Evolutionary conservation across 2,797 vertebrate genomes (phyloP).

Genomic region (Acomys russatus): DNA sequence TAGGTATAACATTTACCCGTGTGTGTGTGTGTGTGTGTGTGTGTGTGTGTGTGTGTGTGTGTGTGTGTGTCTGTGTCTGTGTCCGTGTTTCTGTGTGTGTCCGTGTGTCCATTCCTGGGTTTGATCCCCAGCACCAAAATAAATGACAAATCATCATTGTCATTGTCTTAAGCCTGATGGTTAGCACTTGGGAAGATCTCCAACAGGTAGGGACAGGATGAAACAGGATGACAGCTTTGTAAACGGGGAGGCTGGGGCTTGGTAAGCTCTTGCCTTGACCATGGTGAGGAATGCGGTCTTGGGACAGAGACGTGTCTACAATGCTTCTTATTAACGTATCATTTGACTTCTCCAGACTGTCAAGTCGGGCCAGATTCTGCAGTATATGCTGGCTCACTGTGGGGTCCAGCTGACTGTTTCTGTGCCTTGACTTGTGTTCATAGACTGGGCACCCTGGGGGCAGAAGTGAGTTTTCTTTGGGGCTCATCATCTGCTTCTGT

Average conservation of each 20-base stretch:
- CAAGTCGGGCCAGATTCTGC: not conserved
- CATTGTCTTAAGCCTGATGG: not conserved
- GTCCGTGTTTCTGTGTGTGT: not conserved
- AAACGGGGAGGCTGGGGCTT: not conserved
- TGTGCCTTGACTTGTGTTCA: not conserved
- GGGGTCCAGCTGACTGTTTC: not conserved
- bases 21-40: not conserved
- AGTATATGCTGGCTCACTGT: not conserved
- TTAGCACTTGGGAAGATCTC: not conserved
- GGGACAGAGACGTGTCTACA: not conserved
- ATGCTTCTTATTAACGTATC: not conserved
- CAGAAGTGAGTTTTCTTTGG: not conserved
- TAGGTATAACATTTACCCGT: not conserved
- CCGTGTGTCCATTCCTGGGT: not conserved
- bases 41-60: not conserved
- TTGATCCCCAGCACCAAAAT: too few species aligned
- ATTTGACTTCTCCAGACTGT: constrained; percentile 1
- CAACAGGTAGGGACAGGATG: not conserved
- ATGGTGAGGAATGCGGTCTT: not conserved
- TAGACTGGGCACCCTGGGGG: not conserved
- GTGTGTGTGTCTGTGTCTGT: not conserved
- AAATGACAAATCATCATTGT: too few species aligned
- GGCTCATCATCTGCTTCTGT: not conserved
- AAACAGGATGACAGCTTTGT: not conserved
- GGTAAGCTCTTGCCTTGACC: not conserved